Base-by-base conservation (phyloP, 2,113 vertebrate species). In the Microcebus murinus region DNA sequence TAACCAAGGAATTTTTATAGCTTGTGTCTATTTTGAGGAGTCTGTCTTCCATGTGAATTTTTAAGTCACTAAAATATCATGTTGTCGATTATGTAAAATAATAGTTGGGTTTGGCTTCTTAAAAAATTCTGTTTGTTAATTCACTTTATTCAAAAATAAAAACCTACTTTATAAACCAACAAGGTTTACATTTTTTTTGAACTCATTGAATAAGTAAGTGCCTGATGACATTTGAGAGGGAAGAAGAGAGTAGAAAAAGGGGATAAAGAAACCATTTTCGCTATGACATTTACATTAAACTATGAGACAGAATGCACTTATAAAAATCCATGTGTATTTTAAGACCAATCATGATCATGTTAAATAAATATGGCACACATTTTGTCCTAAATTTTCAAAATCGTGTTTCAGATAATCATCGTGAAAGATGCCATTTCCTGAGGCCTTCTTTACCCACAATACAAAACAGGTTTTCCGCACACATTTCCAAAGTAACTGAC, bases 391-490 rank as follows among this genome's bases (percentile, higher is more conserved):
- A 87, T 77, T 94, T 96, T 97, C 87, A 96, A 96, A 94, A 81
- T 55, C 25, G 3, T 94, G 55, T 87, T 97, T 97, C 70, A 61
- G 94, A 73, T 96, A 84, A 95, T 76, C 73, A 29, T 68, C 39
- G 4, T 68, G 42, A 93, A 85, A 70, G 89, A 81, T 36, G 12
- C n/a, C 59, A 29, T 94, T 97, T 97, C 96, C 95, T 77, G 70
- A 77, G 87, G 59, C 31, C 50, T 93, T 90, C 68, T 81, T 87
- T 82, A 17, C 65, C 31, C 79, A 55, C 95, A 90, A 97, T 95
- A 86, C 86, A 73, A 96, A 97, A 96, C 96, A 96, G 94, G 93
- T 94, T 96, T 95, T 81, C n/a, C 12, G 39, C 79, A 82, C 70
- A 90, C 39, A 59, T 34, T 81, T 92, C 61, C 34, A 89, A 83